Conservation (phyloP, 2,888 invertebrate genomes). For the Drosophila anceps region DNA sequence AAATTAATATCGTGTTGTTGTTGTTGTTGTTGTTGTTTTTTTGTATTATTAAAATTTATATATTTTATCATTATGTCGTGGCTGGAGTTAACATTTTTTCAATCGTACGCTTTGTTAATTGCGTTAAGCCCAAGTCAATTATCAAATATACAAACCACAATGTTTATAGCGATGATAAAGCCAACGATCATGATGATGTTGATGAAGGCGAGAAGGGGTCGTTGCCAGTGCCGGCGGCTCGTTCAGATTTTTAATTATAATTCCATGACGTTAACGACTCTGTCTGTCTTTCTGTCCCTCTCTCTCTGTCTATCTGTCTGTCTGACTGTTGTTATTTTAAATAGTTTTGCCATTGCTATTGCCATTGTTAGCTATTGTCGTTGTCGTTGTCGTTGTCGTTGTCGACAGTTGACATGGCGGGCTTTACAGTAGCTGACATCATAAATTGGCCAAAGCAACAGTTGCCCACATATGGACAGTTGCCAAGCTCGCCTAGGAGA, state of each 20-base stretch:
- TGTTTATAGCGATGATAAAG: conserved; percentile 17
- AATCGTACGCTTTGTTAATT: conserved; percentile 68
- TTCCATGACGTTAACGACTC: conserved; percentile 65
- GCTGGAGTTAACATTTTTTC: conserved; percentile 43
- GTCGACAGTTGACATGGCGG: conserved; percentile 47
- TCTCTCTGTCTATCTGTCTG: background rate
- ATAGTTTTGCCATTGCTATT: conserved; percentile 55
- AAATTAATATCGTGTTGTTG: conserved; percentile 14
- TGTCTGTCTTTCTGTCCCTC: background rate
- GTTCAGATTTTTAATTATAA: conserved; percentile 67
- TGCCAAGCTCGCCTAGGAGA: conserved; percentile 36
- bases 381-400: conserved; percentile 14
- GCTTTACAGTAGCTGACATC: conserved; percentile 61
- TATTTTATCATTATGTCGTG: conserved; percentile 31
- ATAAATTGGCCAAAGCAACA: conserved; percentile 46
- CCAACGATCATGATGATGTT: conserved; percentile 24
- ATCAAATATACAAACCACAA: conserved; percentile 57
- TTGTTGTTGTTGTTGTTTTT: background rate
- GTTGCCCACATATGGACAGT: conserved; percentile 40
- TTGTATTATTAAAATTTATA: conserved; percentile 23
- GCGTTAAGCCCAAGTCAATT: conserved; percentile 73
- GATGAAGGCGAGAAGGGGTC: conserved; percentile 41
- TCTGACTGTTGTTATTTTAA: conserved; percentile 39
- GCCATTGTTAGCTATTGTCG: conserved; percentile 21
- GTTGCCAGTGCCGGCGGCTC: conserved; percentile 47